Percentiles rank a stretch among this genome's conserved stretches.
Evolutionary conservation across 2,797 vertebrate species (phyloP).

Genomic region (Hippoglossus hippoglossus): DNA sequence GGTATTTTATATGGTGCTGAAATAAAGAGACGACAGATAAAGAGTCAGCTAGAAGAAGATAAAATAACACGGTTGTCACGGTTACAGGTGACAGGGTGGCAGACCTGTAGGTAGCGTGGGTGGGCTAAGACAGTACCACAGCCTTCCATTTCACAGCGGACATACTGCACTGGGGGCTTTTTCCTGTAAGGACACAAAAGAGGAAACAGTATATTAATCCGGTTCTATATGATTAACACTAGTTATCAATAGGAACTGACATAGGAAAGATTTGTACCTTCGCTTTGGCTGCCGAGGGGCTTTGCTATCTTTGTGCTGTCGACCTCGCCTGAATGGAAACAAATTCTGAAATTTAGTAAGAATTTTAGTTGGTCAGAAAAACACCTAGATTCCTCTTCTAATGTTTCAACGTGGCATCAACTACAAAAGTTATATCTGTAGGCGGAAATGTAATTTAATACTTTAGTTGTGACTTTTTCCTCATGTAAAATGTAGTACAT

Average conservation of each 20-base stretch:
- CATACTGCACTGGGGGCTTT: slow-evolving; percentile 95
- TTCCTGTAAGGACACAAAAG: slow-evolving; percentile 79
- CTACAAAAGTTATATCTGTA: too few species aligned
- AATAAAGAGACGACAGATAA: slow-evolving; percentile 15
- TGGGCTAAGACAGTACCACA: slow-evolving; percentile 93
- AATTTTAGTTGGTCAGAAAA: not conserved
- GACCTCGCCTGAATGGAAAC: slow-evolving; percentile 83
- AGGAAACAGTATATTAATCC: not conserved
- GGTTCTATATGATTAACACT: not conserved
- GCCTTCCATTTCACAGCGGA: slow-evolving; percentile 95
- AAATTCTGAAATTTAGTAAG: not conserved
- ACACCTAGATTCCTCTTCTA: not conserved
- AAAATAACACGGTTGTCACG: slow-evolving; percentile 1
- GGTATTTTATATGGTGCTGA: slow-evolving; percentile 97
- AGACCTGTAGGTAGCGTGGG: slow-evolving; percentile 92
- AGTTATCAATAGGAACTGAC: not conserved
- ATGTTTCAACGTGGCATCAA: too few species aligned
- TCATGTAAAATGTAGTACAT: too few species aligned
- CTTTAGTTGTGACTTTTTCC: too few species aligned
- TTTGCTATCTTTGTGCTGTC: slow-evolving; percentile 91
- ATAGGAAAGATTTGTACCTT: slow-evolving; percentile 75
- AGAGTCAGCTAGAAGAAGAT: not conserved
- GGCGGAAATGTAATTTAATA: too few species aligned
- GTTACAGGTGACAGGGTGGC: slow-evolving; percentile 36
- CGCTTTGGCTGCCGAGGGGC: slow-evolving; percentile 90